Conservation (phyloP, 30 jellyfish, hydroid and myxozoan species). For the Aurelia aurita complex sp. Pacific region DNA sequence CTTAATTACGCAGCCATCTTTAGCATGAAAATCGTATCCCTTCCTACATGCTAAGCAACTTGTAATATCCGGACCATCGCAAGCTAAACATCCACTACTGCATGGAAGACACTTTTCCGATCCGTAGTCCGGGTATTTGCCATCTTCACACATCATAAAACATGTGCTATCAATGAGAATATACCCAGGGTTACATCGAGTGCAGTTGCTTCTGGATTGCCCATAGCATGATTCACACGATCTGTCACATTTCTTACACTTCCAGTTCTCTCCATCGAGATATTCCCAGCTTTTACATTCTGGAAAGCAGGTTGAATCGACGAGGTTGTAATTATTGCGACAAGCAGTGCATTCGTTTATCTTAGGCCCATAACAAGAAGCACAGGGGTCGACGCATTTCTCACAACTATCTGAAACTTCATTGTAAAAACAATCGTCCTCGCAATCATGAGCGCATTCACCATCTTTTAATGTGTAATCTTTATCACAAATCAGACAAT, state of each 20-base stretch:
- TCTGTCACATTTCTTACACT: constrained; percentile 74
- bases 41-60: constrained; percentile 61
- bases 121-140: constrained; percentile 51
- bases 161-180: constrained; percentile 69
- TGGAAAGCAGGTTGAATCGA: constrained; percentile 57
- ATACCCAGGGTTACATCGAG: constrained; percentile 67
- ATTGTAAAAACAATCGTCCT: constrained; percentile 32
- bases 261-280: constrained; percentile 40
- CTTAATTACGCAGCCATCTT: constrained; percentile 48
- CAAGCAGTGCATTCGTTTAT: constrained; percentile 82
- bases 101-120: constrained; percentile 76
- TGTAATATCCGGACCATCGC: constrained; percentile 61
- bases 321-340: constrained; percentile 20
- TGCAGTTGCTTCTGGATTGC: constrained; percentile 73
- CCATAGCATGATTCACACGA: constrained; percentile 94
- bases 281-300: constrained; percentile 46
- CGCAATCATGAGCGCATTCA: constrained; percentile 56
- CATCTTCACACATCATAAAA: constrained; percentile 53
- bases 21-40: constrained; percentile 34
- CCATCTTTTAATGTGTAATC: constrained; percentile 16
- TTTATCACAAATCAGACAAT: constrained; percentile 64
- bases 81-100: constrained; percentile 61
- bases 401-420: constrained; percentile 58
- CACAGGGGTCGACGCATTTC: constrained; percentile 68
- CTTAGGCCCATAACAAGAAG: constrained; percentile 68